Percentiles rank a stretch among this genome's conserved stretches.
These are phyloP conservation scores for Crepidodera aurea DNA, from an alignment of 2,888 invertebrate species.

Conservation along the genomic window DNA sequence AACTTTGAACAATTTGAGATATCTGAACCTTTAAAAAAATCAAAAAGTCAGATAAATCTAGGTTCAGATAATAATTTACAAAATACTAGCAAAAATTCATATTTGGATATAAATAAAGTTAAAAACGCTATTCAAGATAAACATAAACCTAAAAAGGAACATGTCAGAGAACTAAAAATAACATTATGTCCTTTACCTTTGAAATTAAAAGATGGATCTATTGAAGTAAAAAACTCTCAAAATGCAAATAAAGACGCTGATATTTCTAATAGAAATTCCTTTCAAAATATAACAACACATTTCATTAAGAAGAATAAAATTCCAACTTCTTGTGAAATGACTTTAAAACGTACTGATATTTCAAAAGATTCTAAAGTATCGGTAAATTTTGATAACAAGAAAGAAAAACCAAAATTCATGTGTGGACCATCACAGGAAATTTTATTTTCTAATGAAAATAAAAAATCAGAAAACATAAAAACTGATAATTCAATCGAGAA, in stretches of 20 bases:
- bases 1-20: neutral
- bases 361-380: neutral
- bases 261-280: no score
- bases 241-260: neutral
- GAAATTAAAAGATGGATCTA: neutral
- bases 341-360: constrained; percentile 4
- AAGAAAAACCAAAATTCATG: no score
- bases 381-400: no score
- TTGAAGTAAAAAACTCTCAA: neutral
- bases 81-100: no score
- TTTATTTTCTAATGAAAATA: no score
- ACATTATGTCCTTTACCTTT: constrained; percentile 1
- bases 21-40: neutral
- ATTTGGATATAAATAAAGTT: no score
- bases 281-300: no score
- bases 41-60: neutral
- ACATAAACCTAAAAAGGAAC: no score
- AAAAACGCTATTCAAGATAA: no score
- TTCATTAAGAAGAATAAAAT: neutral
- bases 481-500: no score
- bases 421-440: no score
- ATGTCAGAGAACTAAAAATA: constrained; percentile 2
- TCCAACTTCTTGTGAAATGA: neutral
- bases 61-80: neutral
- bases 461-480: no score